These are phyloP conservation scores for Peromyscus maniculatus DNA, from an alignment of 2,113 vertebrate species.

Conservation along the genomic window DNA sequence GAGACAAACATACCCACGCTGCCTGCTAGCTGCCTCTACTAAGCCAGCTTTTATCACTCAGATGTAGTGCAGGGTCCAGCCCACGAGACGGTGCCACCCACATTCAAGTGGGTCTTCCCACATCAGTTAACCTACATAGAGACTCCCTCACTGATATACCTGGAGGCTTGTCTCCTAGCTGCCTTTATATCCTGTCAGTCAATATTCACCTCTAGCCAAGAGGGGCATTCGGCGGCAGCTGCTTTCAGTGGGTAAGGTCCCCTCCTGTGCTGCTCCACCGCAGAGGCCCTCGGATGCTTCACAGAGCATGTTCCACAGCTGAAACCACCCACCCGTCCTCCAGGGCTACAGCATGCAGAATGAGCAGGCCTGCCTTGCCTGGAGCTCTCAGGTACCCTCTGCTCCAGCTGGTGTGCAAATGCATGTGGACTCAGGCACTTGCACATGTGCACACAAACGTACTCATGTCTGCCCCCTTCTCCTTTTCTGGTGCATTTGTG, in stretches of 20 bases:
- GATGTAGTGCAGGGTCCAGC: not conserved
- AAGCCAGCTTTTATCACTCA: not conserved
- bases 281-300: not conserved
- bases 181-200: not conserved
- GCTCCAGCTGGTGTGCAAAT: not conserved
- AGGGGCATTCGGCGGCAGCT: not conserved
- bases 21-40: not conserved
- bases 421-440: not conserved
- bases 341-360: not conserved
- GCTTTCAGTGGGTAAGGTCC: not conserved
- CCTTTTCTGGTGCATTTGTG: not conserved
- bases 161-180: not conserved
- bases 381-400: not conserved
- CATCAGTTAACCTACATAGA: not conserved
- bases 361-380: not conserved
- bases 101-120: not conserved
- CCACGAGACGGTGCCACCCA: not conserved
- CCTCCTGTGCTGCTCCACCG: not conserved
- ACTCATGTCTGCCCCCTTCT: not conserved
- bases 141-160: not conserved
- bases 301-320: not conserved
- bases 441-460: not conserved
- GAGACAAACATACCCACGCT: not conserved
- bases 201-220: not conserved
- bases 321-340: not conserved